Conservation (phyloP, 53 echinoderm and acorn worm species). For the Patiria pectinifera region DNA sequence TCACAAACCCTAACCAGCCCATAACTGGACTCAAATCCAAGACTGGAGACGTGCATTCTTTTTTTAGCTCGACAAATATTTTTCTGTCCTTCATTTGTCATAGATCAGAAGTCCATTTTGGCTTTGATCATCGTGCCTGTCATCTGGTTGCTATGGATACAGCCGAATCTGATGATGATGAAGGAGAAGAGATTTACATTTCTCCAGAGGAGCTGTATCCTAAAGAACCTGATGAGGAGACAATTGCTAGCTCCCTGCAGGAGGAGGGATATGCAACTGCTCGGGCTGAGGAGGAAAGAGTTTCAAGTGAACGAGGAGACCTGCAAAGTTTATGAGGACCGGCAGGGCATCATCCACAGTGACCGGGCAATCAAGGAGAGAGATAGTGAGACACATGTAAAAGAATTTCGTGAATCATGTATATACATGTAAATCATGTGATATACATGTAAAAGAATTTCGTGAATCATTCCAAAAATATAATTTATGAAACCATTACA, state of each 20-base stretch:
- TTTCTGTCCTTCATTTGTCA: too few species aligned
- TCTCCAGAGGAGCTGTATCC: background rate
- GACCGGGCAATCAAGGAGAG: background rate
- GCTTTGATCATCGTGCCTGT: too few species aligned
- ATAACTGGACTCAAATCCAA: too few species aligned
- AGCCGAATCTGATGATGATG: background rate
- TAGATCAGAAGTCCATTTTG: too few species aligned
- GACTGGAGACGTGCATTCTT: too few species aligned
- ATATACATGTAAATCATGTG: too few species aligned
- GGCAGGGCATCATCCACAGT: background rate
- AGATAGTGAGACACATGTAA: background rate
- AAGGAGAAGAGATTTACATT: background rate
- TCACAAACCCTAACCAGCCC: too few species aligned
- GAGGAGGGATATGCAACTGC: background rate
- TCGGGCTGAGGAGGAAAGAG: background rate
- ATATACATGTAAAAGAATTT: too few species aligned
- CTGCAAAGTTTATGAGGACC: background rate
- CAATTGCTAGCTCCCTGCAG: background rate
- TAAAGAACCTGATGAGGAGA: background rate
- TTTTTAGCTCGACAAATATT: too few species aligned
- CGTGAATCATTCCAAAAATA: too few species aligned
- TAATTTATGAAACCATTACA: too few species aligned
- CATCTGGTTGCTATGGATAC: background rate
- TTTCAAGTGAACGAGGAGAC: background rate
- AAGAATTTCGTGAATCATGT: too few species aligned